Conservation (phyloP, 2,888 invertebrate genomes). For the Rotaria sp. region DNA sequence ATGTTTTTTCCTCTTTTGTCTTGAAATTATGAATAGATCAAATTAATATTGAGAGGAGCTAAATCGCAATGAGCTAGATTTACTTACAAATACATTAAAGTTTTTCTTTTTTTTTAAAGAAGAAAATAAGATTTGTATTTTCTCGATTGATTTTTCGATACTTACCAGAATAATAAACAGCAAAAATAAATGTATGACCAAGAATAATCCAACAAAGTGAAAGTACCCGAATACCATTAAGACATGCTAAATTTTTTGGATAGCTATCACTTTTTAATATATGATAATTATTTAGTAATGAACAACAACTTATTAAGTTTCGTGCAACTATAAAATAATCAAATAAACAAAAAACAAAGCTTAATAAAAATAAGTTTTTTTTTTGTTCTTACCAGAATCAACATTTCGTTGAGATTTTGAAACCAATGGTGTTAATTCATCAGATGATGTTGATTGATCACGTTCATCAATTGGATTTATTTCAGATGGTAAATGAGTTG, state of each 20-base stretch:
- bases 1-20: too few species aligned
- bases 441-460: background rate
- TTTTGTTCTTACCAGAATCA: background rate
- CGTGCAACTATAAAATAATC: background rate
- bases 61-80: background rate
- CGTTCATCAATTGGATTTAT: background rate
- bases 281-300: slow-evolving; percentile 18
- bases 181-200: slow-evolving; percentile 44
- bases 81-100: background rate
- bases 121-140: background rate
- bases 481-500: background rate
- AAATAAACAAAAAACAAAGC: background rate
- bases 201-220: slow-evolving; percentile 24
- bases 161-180: slow-evolving; percentile 42
- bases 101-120: background rate
- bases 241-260: slow-evolving; percentile 59
- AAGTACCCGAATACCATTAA: slow-evolving; percentile 8
- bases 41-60: too few species aligned
- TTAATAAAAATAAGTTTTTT: background rate
- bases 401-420: background rate
- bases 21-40: too few species aligned
- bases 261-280: background rate
- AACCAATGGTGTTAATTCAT: background rate
- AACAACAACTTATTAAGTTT: background rate
- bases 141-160: background rate